Evolutionary conservation across 2,113 vertebrate genomes (phyloP), one percentile per base, ranked within the genome.

Genomic region (Lucifuga dentata): DNA sequence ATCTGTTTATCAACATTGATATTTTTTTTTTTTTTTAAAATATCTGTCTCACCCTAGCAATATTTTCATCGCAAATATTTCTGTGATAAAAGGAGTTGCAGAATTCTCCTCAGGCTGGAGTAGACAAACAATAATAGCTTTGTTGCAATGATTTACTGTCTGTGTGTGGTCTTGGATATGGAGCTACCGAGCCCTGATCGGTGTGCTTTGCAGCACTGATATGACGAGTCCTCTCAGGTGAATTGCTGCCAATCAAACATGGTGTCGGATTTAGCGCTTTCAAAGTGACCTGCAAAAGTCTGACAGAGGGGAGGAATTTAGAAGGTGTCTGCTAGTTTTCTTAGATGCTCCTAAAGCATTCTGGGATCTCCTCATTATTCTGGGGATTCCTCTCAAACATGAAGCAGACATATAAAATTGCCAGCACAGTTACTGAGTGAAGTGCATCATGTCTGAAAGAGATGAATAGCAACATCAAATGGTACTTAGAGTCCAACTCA

Each of bases 121-220:
- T 49, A 40, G 40, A 35, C 6, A 33, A 74, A 84, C 72, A 78
- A 55, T 55, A 60, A 5, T 0, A 43, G 1, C 50, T 63, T 53
- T 81, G 65, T 79, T 43, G 8, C 13, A 41, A 21, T 23, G 15
- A 69, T 61, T 61, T 52, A 70, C 45, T 76, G 56, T 67, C 58
- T 11, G 8, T 35, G 33, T 35, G 11, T 35, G 33, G 23, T 15
- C 21, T 16, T 8, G 6, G 21, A 21, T 26, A 15, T 38, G 55
- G 26, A 74, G 35, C n/a, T n/a, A n/a, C n/a, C n/a, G n/a, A n/a
- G n/a, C n/a, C n/a, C n/a, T n/a, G n/a, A 71, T 51, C 24, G 26
- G 36, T 56, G 35, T 64, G 45, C 53, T n/a, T 52, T n/a, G 13
- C 48, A 24, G 56, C 38, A 19, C 11, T 12, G 29, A 24, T 43